Evolutionary conservation across 2,888 invertebrate species (phyloP), one percentile per base, ranked within the genome.

Genomic region (Diplazon laetatorius): DNA sequence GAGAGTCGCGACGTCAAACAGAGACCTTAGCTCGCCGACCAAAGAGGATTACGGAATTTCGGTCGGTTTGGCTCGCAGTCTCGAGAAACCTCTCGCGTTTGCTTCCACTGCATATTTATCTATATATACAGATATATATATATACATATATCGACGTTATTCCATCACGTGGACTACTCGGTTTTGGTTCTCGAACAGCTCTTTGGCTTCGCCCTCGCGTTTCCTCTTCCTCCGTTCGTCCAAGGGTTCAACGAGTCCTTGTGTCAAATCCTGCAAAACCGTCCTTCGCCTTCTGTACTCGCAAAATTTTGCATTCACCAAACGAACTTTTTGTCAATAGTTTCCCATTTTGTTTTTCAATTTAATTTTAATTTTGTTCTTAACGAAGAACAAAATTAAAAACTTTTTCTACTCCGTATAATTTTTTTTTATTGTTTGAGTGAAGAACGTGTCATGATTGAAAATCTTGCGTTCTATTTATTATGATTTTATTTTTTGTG

Each of bases 41-140:
- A 90, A 90, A 91, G 90, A 89, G 90, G 90, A 91, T 91, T 91
- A 91, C 87, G 84, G 88, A 88, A 89, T 89, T 90, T 87, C 87
- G 72, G 71, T 74, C 65, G 70, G 65, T 60, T 72, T 44, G 20
- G 55, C 55, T 42, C 59, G 66, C 50, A 37, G 8, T 25, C 42
- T 12, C 69, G 42, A 42, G 50, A 76, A 65, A 42, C 44, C 25
- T 55, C 35, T 55, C 35, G 63, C 73, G 63, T 73, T 60, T 73
- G 35, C 69, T 69, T 52, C 25, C 35, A 59, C 59, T 35, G 35
- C 16, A 16, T 16, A 22, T 30, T 30, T 50, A 50, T 42, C 1
- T 12, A 22, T 48, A 20, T 20, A 9, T 48, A 20, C n/a, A 48
- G 5, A 48, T 50, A 50, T 50, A 22, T 50, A 12, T 50, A n/a